Evolutionary conservation across 1,140 invertebrate genomes (phyloP), one percentile per base, ranked within the genome.

Genomic region (Drosophila nannoptera): DNA sequence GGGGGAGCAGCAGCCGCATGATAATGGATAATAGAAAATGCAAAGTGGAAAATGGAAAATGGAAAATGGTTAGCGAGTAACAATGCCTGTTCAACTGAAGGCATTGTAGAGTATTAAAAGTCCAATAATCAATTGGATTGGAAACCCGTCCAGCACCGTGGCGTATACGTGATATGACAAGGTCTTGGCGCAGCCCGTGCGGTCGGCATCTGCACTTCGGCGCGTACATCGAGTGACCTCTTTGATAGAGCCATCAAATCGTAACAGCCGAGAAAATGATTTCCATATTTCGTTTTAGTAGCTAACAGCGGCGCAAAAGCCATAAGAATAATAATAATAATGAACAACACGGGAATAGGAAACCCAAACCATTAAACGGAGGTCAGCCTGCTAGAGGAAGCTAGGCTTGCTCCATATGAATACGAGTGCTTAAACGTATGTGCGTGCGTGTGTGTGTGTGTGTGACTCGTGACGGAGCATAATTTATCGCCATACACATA

Each of bases 111-210:
- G 63, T 58, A 65, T 49, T 45, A 7, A 1, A 14, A 43, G n/a
- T 43, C 5, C 40, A 14, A n/a, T 14, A 40, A 36, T 5, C 31
- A 12, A 12, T 42, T 33, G 14, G 5, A 38, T 4, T 35, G 5
- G 9, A 55, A 77, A 77, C 74, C 67, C 43, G 66, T 81, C 58
- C 48, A 59, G 43, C 59, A 12, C 50, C 62, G 31, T 32, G 49
- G 49, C 78, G 78, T 83, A 83, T 83, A 78, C 75, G 54, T 73
- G 78, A 83, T 84, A 66, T 69, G 43, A 8, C 11, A 12, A 49
- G 59, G 50, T 63, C 63, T 48, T 3, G 59, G 46, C 48, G 22
- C 22, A 22, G 22, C 22, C 22, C 22, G 22, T 22, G 22, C 22
- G 22, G 22, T 22, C 22, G 22, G 22, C 22, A 22, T 49, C 9